Base-by-base conservation (phyloP, 2,888 invertebrate genomes). In the Agrochola lychnidis region DNA sequence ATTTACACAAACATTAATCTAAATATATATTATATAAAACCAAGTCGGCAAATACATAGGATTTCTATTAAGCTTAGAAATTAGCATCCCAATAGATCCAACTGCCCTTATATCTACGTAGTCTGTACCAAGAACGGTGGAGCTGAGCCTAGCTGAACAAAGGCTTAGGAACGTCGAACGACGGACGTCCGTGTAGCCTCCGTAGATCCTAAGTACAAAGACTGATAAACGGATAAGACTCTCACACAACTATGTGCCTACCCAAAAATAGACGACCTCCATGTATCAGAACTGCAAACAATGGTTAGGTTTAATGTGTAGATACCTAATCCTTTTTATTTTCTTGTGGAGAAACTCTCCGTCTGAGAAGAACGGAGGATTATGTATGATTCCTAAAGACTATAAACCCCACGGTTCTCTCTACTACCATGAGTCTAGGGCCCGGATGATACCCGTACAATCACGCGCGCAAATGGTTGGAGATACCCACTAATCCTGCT, bases 191-290 rank as follows among this genome's bases (percentile, higher is more conserved):
- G 67, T 67, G 57, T 56, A 70, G 63, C 61, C 62, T 74, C 59
- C 62, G 62, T 62, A 73, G 62, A 86, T 76, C 79, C 81, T 70
- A 81, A 80, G 83, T 61, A 86, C 83, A 86, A 86, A 86, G 68
- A 78, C 81, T 76, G 73, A 73, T 73, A 82, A 83, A 83, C 71
- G 73, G 83, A 81, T 86, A 80, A 79, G 68, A 75, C 74, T 45
- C 42, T 36, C 67, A 76, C 68, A 71, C 56, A 40, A 59, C 82
- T 69, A 57, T 61, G 36, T 25, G 12, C 5, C 22, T 22, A 51
- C 22, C 48, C 69, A 68, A 81, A 81, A 74, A 71, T 64, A 51
- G 70, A 75, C 42, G 14, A 59, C n/a, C 30, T 30, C 4, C 10
- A 19, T 79, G 40, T 75, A 25, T 40, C 14, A 72, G 16, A 19